Evolutionary conservation across 2,113 vertebrate species (phyloP).

Genomic region (Pelmatolapia mariae): DNA sequence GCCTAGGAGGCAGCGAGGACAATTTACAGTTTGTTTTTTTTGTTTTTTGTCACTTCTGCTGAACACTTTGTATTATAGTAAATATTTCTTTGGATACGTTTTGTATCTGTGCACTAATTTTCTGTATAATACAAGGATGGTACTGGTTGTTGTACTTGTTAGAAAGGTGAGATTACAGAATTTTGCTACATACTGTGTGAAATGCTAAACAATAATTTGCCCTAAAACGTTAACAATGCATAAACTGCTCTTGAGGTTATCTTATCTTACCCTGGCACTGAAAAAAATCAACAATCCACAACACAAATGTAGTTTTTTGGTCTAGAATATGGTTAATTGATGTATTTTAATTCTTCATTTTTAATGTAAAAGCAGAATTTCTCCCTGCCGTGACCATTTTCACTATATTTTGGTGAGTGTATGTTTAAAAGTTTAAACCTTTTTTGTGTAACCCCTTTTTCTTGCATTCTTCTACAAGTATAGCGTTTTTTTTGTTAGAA

Average conservation of each 20-base stretch:
- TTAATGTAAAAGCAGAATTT: background rate
- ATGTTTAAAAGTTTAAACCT: background rate
- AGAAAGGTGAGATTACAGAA: background rate
- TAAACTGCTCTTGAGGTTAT: background rate
- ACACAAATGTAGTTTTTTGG: background rate
- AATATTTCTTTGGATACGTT: background rate
- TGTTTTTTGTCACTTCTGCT: background rate
- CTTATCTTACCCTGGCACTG: background rate
- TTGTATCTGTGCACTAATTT: background rate
- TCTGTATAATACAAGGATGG: background rate
- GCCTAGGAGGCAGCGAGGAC: background rate
- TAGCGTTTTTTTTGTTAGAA: background rate
- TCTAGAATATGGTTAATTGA: background rate
- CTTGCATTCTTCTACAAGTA: background rate
- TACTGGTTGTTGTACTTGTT: background rate
- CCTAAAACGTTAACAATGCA: background rate
- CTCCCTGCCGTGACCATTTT: background rate
- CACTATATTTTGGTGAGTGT: background rate
- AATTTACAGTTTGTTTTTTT: background rate
- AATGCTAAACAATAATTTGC: background rate
- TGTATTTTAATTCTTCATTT: background rate
- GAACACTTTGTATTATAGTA: background rate
- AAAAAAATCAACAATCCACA: background rate
- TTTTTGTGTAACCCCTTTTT: background rate
- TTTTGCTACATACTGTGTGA: background rate